Percentiles rank a stretch among this genome's conserved stretches.
These are phyloP conservation scores for Halcyon chelicuti DNA, from an alignment of 2,797 vertebrate genomes.

Conservation along the genomic window DNA sequence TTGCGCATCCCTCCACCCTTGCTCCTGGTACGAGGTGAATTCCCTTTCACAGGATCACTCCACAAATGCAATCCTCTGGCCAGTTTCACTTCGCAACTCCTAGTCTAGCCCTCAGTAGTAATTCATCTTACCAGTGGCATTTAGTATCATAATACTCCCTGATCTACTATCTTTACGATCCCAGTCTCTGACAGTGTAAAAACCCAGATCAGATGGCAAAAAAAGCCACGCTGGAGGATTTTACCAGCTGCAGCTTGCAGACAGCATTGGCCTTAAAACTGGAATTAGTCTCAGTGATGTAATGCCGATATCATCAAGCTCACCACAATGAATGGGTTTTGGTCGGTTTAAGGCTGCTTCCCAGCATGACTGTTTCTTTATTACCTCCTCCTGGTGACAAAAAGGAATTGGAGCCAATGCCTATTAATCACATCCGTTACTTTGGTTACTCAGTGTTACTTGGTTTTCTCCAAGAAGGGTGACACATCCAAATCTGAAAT, in stretches of 20 bases:
- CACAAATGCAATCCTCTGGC: not conserved
- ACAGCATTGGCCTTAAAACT: not conserved
- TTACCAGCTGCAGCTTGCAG: conserved; percentile 11
- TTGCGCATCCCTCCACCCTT: rapidly evolving
- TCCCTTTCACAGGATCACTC: not conserved
- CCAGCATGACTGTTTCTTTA: conserved; percentile 52
- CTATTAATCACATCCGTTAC: conserved; percentile 58
- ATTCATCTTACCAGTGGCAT: not conserved
- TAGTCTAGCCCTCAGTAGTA: not conserved
- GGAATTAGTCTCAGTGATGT: conserved; percentile 9
- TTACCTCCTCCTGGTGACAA: conserved; percentile 10
- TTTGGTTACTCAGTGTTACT: conserved; percentile 42
- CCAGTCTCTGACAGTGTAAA: not conserved
- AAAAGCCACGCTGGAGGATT: not conserved
- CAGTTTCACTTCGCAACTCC: not conserved
- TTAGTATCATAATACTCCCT: not conserved
- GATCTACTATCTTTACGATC: not conserved
- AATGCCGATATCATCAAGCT: conserved; percentile 38
- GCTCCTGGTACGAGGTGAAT: not conserved
- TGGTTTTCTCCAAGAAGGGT: conserved; percentile 28
- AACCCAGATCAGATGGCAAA: not conserved
- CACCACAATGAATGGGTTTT: conserved; percentile 50
- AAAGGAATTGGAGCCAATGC: not conserved
- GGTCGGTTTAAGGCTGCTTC: conserved; percentile 42
- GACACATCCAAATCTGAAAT: conserved; percentile 31